Evolutionary conservation across 2,888 invertebrate genomes (phyloP).

Genomic region (Gymnosoma rotundatum): DNA sequence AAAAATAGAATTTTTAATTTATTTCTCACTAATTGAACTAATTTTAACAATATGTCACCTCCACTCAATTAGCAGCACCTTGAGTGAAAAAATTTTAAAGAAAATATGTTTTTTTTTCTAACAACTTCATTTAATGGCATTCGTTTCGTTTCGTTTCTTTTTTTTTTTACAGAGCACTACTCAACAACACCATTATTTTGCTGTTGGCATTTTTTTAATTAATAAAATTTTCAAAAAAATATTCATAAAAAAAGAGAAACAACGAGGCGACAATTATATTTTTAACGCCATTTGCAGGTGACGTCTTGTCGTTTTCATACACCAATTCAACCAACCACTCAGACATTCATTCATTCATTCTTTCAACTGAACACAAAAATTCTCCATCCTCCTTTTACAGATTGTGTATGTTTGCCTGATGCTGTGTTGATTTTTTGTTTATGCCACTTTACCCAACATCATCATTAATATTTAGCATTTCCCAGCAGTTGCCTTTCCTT

Average conservation of each 20-base stretch:
- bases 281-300: slow-evolving; percentile 74
- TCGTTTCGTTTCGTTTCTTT: slow-evolving; percentile 25
- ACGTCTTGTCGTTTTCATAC: slow-evolving; percentile 62
- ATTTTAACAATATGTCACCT: slow-evolving; percentile 58
- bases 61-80: slow-evolving; percentile 40
- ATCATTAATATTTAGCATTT: slow-evolving; percentile 48
- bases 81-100: slow-evolving; percentile 27
- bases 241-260: slow-evolving; percentile 23
- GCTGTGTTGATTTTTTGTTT: slow-evolving; percentile 52
- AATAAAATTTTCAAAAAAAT: slow-evolving; percentile 69
- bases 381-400: background rate
- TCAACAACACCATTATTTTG: slow-evolving; percentile 53
- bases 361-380: slow-evolving; percentile 22
- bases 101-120: slow-evolving; percentile 22
- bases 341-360: slow-evolving; percentile 38
- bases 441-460: slow-evolving; percentile 36
- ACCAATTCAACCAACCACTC: slow-evolving; percentile 37
- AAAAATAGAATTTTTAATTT: slow-evolving; percentile 41
- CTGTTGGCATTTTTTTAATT: slow-evolving; percentile 70
- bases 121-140: slow-evolving; percentile 50
- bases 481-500: slow-evolving; percentile 10
- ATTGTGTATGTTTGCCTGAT: slow-evolving; percentile 9
- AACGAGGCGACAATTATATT: slow-evolving; percentile 71
- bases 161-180: slow-evolving; percentile 18
- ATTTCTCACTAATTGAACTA: slow-evolving; percentile 55